These are phyloP conservation scores for Lithophane leautieri DNA, from an alignment of 2,888 invertebrate genomes.

Conservation along the genomic window DNA sequence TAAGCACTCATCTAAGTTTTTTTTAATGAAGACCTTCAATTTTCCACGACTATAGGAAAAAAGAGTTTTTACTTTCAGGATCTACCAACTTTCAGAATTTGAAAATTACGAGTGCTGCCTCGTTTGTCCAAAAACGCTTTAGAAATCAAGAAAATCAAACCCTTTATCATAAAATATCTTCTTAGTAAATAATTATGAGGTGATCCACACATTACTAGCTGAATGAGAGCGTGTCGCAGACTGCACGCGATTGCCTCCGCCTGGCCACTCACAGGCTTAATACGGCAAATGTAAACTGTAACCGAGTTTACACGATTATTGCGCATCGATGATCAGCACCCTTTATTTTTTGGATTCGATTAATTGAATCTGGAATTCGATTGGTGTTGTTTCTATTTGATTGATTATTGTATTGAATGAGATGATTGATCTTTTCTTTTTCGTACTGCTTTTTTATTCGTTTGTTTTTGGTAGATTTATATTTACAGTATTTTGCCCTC, in stretches of 20 bases:
- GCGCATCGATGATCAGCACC: conserved; percentile 73
- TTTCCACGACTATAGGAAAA: no score
- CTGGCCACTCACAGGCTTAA: conserved; percentile 61
- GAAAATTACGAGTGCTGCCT: no score
- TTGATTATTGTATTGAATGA: conserved; percentile 13
- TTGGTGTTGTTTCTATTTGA: conserved; percentile 19
- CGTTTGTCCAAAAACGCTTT: background rate
- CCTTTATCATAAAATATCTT: background rate
- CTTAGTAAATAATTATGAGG: conserved; percentile 10
- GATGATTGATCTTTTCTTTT: background rate
- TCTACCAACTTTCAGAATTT: background rate
- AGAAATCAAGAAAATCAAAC: background rate
- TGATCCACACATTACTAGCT: conserved; percentile 67
- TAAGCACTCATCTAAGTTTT: background rate
- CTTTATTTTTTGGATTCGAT: conserved; percentile 62
- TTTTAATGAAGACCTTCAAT: background rate
- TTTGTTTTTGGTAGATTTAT: background rate
- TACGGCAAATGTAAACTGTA: conserved; percentile 67
- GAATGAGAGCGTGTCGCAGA: conserved; percentile 61
- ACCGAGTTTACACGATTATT: conserved; percentile 80
- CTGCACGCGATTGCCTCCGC: conserved; percentile 70
- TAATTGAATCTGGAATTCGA: conserved; percentile 41
- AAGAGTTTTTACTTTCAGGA: background rate
- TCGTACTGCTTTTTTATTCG: background rate
- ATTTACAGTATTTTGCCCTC: background rate